These are phyloP conservation scores for Cerastoderma edule DNA, from an alignment of 2,888 invertebrate species.

Conservation along the genomic window DNA sequence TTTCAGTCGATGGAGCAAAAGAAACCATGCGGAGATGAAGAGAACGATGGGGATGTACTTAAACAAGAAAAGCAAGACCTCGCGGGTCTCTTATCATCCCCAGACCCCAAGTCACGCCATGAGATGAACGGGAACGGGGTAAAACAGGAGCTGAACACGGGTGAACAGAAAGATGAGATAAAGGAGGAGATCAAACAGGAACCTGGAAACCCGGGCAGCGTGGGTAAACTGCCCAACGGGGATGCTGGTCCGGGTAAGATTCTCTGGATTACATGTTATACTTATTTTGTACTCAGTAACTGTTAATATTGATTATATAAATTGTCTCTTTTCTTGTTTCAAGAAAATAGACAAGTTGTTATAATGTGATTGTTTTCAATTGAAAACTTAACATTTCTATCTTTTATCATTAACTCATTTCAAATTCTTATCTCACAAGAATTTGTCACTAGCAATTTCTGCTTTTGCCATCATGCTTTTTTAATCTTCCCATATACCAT, in stretches of 20 bases:
- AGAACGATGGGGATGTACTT: conserved; percentile 57
- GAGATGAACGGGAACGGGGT: conserved; percentile 67
- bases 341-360: no score
- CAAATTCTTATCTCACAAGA: no score
- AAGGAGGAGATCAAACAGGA: conserved; percentile 70
- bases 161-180: conserved; percentile 75
- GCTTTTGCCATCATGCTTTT: no score
- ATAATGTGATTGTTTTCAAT: no score
- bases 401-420: no score
- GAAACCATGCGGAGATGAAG: conserved; percentile 51
- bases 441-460: no score
- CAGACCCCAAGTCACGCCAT: conserved; percentile 53
- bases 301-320: no score
- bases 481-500: no score
- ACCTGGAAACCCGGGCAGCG: conserved; percentile 51
- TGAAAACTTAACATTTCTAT: no score
- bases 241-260: conserved; percentile 60
- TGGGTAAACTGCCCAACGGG: conserved; percentile 60
- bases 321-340: no score
- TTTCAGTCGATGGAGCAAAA: conserved; percentile 59
- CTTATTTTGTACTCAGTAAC: no score
- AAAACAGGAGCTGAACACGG: conserved; percentile 60
- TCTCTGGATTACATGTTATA: no score
- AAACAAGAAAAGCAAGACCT: conserved; percentile 60
- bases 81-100: conserved; percentile 55